These are phyloP conservation scores for Abrostola triplasia DNA, from an alignment of 2,888 invertebrate species.

Conservation along the genomic window DNA sequence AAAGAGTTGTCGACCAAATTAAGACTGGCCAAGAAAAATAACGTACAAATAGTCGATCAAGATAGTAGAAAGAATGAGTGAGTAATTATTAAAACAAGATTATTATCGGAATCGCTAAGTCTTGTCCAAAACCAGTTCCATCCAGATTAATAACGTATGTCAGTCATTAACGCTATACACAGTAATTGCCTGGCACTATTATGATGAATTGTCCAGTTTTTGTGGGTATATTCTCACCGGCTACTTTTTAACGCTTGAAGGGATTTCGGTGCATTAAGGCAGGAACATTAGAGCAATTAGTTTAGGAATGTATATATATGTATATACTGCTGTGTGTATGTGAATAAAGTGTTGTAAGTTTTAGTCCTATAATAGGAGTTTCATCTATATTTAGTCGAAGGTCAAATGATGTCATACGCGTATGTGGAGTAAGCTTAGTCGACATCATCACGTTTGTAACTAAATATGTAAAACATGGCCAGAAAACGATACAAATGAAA, in stretches of 20 bases:
- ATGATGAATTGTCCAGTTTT: constrained; percentile 86
- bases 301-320: constrained; percentile 33
- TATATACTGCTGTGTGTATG: constrained; percentile 24
- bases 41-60: constrained; percentile 84
- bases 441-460: neutral
- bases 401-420: too few relatives aligned
- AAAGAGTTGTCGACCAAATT: constrained; percentile 84
- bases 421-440: too few relatives aligned
- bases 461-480: neutral
- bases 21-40: constrained; percentile 80
- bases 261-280: constrained; percentile 74
- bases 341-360: constrained; percentile 10
- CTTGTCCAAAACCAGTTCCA: constrained; percentile 83
- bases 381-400: neutral
- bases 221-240: constrained; percentile 80
- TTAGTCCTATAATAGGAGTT: neutral
- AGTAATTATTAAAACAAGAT: constrained; percentile 87
- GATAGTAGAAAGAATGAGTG: constrained; percentile 84
- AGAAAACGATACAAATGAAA: neutral
- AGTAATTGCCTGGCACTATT: constrained; percentile 85
- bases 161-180: constrained; percentile 86
- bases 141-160: constrained; percentile 83
- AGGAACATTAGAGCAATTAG: constrained; percentile 58
- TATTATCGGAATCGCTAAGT: constrained; percentile 85
- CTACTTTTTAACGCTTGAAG: constrained; percentile 78